Evolutionary conservation across 2,888 invertebrate species (phyloP), one percentile per base, ranked within the genome.

Genomic region (Terebella lapidaria): DNA sequence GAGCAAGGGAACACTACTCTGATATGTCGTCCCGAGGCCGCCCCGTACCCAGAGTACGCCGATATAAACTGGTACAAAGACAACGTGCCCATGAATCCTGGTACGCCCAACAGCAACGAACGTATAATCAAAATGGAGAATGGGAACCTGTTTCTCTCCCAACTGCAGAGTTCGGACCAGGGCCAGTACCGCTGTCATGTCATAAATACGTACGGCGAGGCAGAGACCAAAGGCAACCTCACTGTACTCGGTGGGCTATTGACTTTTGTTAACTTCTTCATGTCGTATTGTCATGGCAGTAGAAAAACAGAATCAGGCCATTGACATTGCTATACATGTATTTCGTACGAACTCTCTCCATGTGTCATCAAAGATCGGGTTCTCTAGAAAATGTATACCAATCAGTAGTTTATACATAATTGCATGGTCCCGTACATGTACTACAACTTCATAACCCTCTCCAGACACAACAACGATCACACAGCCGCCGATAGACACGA

Each of bases 1-100:
- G 89, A 92, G 76, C 91, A 91, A 15, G 93, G 94, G 18, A 94
- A 94, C 79, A 89, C 92, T 0, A 94, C 94, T 0, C 88, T 96
- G 57, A 53, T 67, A 5, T 96, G 96, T 76, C 88, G 89, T 75
- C 95, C 95, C 0, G 96, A 96, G 82, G 94, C 94, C 3, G 94
- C 95, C 0, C 95, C 96, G 0, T 86, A 86, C 27, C 73, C 76
- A 5, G 28, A 45, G 2, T 53, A 53, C 30, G 62, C 63, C 2
- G 60, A 87, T 67, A 92, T 92, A 74, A 86, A 87, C 42, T 96
- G 95, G 95, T 90, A 89, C 71, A 92, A 92, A 76, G 90, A 94
- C 81, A 89, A 22, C 3, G 59, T 42, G 61, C 28, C 57, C 57
- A 24, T 59, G 15, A 61, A 62, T 2, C 57, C 66, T 1, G 64